Base-by-base conservation (phyloP, 1,140 invertebrate genomes). In the Muscidifurax raptorellus region DNA sequence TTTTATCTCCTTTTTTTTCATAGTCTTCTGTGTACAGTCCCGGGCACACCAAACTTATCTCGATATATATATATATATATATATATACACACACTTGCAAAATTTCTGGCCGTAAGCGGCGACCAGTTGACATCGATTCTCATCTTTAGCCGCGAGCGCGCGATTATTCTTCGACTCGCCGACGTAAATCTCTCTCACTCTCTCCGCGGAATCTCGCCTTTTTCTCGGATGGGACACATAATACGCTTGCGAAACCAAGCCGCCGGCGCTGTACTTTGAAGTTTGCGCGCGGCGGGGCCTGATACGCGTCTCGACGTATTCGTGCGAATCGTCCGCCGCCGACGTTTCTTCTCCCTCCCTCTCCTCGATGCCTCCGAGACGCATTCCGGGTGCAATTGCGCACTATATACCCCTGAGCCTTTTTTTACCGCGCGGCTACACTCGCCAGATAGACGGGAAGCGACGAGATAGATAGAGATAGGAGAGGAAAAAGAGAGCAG, bases 81-180 rank as follows among this genome's bases (percentile, higher is more conserved):
- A 9, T 40, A 6, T 32, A 32, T 32, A 40, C 10, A 40, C 10
- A 80, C 67, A 80, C 76, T 86, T 86, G 78, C 44, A 83, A 85
- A 85, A 87, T 85, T 84, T 82, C 67, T 86, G 36, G 22, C 52
- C 52, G 52, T 59, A 59, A 79, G 75, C 84, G 64, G 40, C 18
- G 67, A 86, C 83, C 52, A 67, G 75, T 67, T 87, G 84, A 86
- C 85, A 87, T 87, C 84, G 81, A 86, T 87, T 86, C 76, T 75
- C 75, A 27, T 71, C 80, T 82, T 75, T 64, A 15, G 75, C 25
- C 66, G 52, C 25, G n/a, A 59, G 28, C 69, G 25, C 59, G 25
- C 75, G 67, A 81, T 74, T 77, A 84, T 84, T 81, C 85, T 69
- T 30, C 27, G 25, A 18, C 82, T n/a, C 44, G 75, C 22, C 75